Conservation (phyloP, 2,888 invertebrate genomes). For the Chrysolina oricalcia region DNA sequence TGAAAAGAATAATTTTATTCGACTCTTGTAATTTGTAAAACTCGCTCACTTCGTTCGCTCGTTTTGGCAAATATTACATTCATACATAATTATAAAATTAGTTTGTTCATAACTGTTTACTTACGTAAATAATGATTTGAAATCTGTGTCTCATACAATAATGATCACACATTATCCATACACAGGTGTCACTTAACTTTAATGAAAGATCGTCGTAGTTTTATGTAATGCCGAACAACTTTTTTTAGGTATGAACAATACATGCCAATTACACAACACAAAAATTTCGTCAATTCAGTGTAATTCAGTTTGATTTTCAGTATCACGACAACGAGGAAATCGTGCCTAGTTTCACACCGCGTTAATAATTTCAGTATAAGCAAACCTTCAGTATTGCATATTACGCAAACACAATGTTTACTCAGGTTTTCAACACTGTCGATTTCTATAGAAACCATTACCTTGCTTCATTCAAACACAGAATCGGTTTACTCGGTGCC, state of each 20-base stretch:
- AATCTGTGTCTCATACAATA: no score
- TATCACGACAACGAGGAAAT: constrained; percentile 6
- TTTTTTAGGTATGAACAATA: not conserved
- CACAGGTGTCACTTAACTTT: no score
- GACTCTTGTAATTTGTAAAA: no score
- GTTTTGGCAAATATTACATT: no score
- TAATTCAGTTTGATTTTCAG: not conserved
- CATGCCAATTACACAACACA: not conserved
- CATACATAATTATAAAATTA: no score
- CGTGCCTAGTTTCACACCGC: not conserved
- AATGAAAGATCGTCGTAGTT: no score
- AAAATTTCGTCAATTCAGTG: not conserved
- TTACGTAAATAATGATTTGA: no score
- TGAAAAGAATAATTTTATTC: no score
- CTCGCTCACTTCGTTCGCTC: no score
- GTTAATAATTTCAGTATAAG: not conserved
- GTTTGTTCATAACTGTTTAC: no score
- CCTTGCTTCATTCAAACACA: constrained; percentile 24
- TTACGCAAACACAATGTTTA: constrained; percentile 26
- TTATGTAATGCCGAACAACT: no score
- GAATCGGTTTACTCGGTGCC: not conserved
- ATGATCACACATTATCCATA: no score
- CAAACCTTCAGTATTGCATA: not conserved
- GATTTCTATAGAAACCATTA: constrained; percentile 32
- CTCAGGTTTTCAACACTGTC: constrained; percentile 24